Conservation (phyloP, 2,113 vertebrate genomes). For the Cochlearius cochlearius region DNA sequence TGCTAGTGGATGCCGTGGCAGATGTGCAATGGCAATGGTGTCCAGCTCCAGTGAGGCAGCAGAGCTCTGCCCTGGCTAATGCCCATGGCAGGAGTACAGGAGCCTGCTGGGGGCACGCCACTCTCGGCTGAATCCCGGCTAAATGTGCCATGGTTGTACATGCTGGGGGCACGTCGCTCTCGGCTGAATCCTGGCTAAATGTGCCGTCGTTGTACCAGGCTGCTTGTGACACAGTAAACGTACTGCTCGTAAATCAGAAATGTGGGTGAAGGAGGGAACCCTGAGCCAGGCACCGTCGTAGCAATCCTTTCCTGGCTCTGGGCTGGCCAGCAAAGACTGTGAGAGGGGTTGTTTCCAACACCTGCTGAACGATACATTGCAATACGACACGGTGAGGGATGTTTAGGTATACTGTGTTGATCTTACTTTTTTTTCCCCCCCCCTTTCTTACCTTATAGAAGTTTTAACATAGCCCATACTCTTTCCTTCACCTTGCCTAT, state of each 20-base stretch:
- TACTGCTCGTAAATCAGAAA: too few relatives aligned
- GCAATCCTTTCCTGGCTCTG: background rate
- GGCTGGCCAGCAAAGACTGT: background rate
- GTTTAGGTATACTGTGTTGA: background rate
- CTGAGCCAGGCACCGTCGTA: too few relatives aligned
- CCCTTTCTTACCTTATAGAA: background rate
- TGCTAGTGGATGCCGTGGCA: background rate
- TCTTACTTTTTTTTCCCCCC: background rate
- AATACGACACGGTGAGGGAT: background rate
- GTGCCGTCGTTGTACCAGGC: too few relatives aligned
- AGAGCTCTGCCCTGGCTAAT: background rate
- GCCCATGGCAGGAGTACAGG: rapidly evolving
- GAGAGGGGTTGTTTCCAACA: background rate
- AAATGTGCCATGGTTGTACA: background rate
- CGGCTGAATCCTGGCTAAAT: background rate
- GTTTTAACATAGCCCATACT: background rate
- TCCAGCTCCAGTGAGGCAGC: background rate
- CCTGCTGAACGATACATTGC: rapidly evolving
- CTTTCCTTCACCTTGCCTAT: background rate
- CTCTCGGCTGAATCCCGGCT: background rate
- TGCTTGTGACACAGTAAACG: background rate
- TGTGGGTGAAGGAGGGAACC: background rate
- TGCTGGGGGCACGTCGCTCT: background rate
- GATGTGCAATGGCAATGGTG: background rate
- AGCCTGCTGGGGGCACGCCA: background rate